Evolutionary conservation across 2,797 vertebrate species (phyloP), one percentile per base, ranked within the genome.

Genomic region (Gallinago nigripennis): DNA sequence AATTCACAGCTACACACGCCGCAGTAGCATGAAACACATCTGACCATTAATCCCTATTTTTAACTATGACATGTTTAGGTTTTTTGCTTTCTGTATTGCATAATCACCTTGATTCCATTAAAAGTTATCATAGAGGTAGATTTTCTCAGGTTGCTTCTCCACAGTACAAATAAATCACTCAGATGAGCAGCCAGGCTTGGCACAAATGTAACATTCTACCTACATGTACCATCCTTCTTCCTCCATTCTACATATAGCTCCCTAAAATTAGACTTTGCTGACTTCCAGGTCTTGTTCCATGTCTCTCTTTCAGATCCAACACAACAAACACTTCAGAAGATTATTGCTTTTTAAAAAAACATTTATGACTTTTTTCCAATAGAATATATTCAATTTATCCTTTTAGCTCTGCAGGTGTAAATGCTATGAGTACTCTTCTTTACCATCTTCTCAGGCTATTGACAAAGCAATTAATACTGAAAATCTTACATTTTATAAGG

Each of bases 101-200:
- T 35, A 63, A 65, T 14, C 35, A 70, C 30, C 35, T 54, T 17
- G 51, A 75, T 70, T 19, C 68, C 46, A 56, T 39, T 65, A 70
- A 54, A 56, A 41, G 19, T 17, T 33, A 60, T 8, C 41, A 45
- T 0, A 50, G 71, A 41, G 16, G 39, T 28, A 50, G 24, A 48
- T 45, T 68, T 81, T 81, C 64, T n/a, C 25, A 64, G 50, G 39
- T 76, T 45, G 33, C 75, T 50, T 75, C 68, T 68, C 45, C 13
- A 57, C 24, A 25, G 28, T 24, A 12, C 64, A 80, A 71, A 60
- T 27, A 69, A 88, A 69, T 66, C 84, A 71, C 64, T 70, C 58
- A 37, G 65, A 51, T 72, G 71, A 63, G 46, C 80, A 94, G 41
- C 25, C 86, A 58, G 60, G 33, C 63, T 84, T 68, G 80, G 57